Evolutionary conservation across 2,888 invertebrate species (phyloP), one percentile per base, ranked within the genome.

Genomic region (Brachypalpus laphriformis): DNA sequence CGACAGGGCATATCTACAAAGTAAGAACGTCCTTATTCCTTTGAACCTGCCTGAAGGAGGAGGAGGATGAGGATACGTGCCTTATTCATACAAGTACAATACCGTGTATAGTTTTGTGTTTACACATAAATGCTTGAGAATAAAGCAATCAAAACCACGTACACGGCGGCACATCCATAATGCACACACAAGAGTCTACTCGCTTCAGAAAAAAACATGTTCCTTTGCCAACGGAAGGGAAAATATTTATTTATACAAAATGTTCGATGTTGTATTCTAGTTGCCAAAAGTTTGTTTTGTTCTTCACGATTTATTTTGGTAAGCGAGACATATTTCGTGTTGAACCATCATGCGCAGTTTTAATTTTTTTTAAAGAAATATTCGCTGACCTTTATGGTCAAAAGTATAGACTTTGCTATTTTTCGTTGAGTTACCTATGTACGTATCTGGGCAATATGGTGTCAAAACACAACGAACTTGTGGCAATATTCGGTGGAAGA

Each of bases 111-210:
- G 18, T 18, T 37, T 59, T 49, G 3, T 59, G 14, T 25, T 70
- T 20, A 34, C 9, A 74, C 28, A 63, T 63, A 63, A 56, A 75
- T 65, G 45, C 34, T 18, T 34, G 37, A 56, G 34, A 40, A 56
- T 56, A 45, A 65, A 74, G 63, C 74, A 63, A 74, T 74, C 63
- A 74, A 54, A 63, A 42, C 54, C 72, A 63, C 54, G n/a, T n/a
- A 65, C 63, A 65, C 54, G 28, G 14, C n/a, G 40, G 20, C 8
- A 28, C 54, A 20, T 34, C 16, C 9, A 25, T 16, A 51, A 28
- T 9, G 14, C 59, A 40, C n/a, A 59, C n/a, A 57, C 31, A 31
- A 8, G 31, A 20, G 5, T 2, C 9, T 14, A 34, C 14, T 40
- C 18, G 47, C 18, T 49, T 11, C 25, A 45, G n/a, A 3, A 18